A percentile compares a stretch with the other conserved stretches of the same genome.
These are phyloP conservation scores for Entomobrya multifasciata DNA, from an alignment of 2,888 invertebrate genomes.

Conservation along the genomic window DNA sequence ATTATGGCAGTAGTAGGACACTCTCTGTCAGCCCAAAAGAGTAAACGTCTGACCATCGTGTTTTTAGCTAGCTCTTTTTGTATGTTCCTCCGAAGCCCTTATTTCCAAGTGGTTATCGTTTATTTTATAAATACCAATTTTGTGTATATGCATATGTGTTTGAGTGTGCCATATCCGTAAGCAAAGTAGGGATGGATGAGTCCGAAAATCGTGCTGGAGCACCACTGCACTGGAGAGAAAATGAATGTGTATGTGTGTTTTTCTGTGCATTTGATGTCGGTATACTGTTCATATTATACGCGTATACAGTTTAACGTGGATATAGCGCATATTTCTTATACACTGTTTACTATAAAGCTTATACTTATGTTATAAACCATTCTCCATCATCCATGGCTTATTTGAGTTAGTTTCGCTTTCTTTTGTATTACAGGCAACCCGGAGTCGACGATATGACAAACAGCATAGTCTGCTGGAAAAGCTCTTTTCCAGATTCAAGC, in stretches of 20 bases:
- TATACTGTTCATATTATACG: too few relatives aligned
- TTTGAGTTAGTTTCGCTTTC: slow-evolving; percentile 5
- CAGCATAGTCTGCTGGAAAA: not conserved
- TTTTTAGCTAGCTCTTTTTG: not conserved
- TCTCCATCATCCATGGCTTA: not conserved
- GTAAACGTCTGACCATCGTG: slow-evolving; percentile 31
- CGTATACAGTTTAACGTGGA: too few relatives aligned
- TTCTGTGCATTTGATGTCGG: too few relatives aligned
- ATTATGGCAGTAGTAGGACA: not conserved
- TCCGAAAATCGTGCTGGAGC: slow-evolving; percentile 34
- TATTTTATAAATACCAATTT: too few relatives aligned
- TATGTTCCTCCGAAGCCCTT: not conserved
- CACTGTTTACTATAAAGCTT: too few relatives aligned
- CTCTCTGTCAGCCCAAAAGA: slow-evolving; percentile 3
- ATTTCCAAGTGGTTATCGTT: slow-evolving; percentile 55
- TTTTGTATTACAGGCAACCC: not conserved
- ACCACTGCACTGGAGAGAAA: not conserved
- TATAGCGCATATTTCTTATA: too few relatives aligned
- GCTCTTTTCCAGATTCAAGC: slow-evolving; percentile 38
- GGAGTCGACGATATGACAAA: not conserved
- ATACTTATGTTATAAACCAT: not conserved
- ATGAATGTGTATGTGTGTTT: not conserved
- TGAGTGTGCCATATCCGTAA: slow-evolving; percentile 41
- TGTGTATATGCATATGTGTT: too few relatives aligned
- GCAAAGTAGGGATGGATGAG: slow-evolving; percentile 25